These are phyloP conservation scores for Amiota communis DNA, from an alignment of 2,888 invertebrate genomes.

Conservation along the genomic window DNA sequence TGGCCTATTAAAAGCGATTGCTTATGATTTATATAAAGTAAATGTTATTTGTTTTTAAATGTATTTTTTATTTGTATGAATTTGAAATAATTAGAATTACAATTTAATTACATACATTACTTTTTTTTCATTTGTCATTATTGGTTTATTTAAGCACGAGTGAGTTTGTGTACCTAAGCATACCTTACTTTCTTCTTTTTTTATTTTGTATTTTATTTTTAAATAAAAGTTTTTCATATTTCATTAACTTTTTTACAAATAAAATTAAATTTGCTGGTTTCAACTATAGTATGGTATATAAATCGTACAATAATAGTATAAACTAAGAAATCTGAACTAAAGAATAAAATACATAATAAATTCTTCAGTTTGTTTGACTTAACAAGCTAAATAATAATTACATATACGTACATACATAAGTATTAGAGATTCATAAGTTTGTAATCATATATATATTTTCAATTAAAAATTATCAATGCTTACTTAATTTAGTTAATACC, in stretches of 20 bases:
- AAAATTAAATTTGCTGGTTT: background rate
- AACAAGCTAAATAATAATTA: conserved; percentile 14
- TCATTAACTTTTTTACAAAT: background rate
- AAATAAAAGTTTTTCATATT: background rate
- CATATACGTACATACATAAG: too few relatives aligned
- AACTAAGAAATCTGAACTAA: too few relatives aligned
- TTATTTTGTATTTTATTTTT: background rate
- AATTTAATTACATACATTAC: conserved; percentile 62
- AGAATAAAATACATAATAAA: too few relatives aligned
- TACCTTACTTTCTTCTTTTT: background rate
- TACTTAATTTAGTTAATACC: too few relatives aligned
- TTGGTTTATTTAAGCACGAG: conserved; percentile 16
- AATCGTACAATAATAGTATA: too few relatives aligned
- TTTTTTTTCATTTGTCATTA: background rate
- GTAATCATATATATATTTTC: background rate
- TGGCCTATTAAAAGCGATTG: too few relatives aligned
- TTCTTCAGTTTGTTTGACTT: background rate
- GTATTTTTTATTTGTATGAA: conserved; percentile 60
- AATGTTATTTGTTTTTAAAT: conserved; percentile 30
- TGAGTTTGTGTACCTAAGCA: conserved; percentile 14
- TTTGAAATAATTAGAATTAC: conserved; percentile 65
- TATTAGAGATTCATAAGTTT: conserved; percentile 2
- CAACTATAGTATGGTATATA: too few relatives aligned
- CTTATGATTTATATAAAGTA: background rate
- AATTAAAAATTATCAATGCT: too few relatives aligned